Base-by-base conservation (phyloP, 2,888 invertebrate species). In the Iselma pallidipennis region DNA sequence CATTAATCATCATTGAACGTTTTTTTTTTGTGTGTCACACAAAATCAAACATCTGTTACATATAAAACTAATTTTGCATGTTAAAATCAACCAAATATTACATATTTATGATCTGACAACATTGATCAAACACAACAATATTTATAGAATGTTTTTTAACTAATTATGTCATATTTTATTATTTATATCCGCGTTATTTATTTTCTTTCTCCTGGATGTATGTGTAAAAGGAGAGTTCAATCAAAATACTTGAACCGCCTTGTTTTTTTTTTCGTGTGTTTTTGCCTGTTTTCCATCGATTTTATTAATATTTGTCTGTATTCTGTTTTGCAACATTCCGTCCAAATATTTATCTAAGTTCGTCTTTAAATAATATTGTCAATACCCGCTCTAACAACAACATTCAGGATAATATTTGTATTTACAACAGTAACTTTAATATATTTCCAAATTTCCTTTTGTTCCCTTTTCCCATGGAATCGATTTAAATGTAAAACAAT, bases 81-180 rank as follows among this genome's bases (percentile, higher is more conserved):
- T 1, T 51, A 33, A 28, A 52, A 28, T 12, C 31, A 33, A 28
- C 52, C 52, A 52, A 52, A 52, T 33, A 52, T 33, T 28, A 33
- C 31, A 16, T 14, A 52, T 52, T 52, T 52, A 52, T 19, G 31
- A 52, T 52, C 52, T 52, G 31, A 52, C 14, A 52, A 33, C 12
- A 29, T 33, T 52, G 52, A 52, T 52, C 29, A 19, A 31, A 52
- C 42, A 37, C 42, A 37, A 37, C 9, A 33, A 33, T 52, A 52
- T 52, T 52, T 52, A 31, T 31, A 29, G 28, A 26, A 31, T 16
- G 5, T 21, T 45, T 45, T 45, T 45, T 45, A 45, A 10, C 10
- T 19, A 45, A 45, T 19, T 23, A 19, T n/a, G 5, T 23, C 45
- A 23, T 23, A 21, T 45, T n/a, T 23, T 42, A 10, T 19, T 45